Evolutionary conservation across 2,113 vertebrate genomes (phyloP).

Genomic region (Campylomormyrus tamandua): DNA sequence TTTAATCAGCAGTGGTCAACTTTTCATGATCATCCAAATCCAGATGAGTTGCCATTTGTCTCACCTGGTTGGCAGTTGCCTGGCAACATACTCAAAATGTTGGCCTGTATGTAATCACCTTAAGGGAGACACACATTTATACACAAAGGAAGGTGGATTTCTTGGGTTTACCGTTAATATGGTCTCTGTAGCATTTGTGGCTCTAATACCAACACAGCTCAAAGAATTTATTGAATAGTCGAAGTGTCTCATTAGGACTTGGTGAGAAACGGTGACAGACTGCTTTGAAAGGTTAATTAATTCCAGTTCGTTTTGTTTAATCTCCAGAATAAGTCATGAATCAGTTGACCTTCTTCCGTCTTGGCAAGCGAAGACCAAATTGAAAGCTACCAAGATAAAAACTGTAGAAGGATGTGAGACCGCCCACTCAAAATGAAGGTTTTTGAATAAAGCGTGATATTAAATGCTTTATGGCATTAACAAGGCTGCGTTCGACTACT

Average conservation of each 20-base stretch:
- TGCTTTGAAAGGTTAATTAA: slow-evolving; percentile 4
- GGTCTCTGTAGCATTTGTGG: not conserved
- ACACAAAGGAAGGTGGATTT: not conserved
- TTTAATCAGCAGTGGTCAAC: not conserved
- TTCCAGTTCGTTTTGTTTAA: not conserved
- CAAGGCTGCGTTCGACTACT: not conserved
- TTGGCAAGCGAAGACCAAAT: not conserved
- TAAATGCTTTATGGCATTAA: not conserved
- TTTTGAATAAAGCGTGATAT: not conserved
- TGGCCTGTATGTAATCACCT: not conserved
- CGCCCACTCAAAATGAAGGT: not conserved
- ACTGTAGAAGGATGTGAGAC: not conserved
- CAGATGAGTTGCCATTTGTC: not conserved
- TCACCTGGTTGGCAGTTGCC: not conserved
- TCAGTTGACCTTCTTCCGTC: not conserved
- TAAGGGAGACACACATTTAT: not conserved
- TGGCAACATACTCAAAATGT: not conserved
- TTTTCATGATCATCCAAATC: not conserved
- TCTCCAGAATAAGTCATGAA: not conserved
- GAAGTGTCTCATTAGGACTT: not conserved
- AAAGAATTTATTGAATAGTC: not conserved
- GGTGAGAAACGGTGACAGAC: not conserved
- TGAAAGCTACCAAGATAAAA: not conserved
- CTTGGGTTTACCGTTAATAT: not conserved
- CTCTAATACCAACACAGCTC: not conserved